Conservation (phyloP, 2,113 vertebrate genomes). For the Nyctibius bracteatus region DNA sequence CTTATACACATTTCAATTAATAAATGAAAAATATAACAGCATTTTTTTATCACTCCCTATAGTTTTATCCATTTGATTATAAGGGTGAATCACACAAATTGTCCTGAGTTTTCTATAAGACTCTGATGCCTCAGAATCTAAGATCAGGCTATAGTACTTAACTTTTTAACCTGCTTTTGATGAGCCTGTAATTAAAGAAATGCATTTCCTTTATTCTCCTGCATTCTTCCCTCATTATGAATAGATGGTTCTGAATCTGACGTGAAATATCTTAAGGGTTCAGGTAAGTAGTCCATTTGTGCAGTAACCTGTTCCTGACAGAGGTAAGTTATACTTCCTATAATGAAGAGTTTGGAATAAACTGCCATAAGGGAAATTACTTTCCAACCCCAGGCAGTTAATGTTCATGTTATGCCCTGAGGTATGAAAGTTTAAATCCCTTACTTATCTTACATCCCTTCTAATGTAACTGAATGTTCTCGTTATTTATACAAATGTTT, state of each 20-base stretch:
- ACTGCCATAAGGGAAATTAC: not conserved
- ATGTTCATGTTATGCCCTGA: not conserved
- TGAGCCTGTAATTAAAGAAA: conserved; percentile 54
- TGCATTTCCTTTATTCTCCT: conserved; percentile 34
- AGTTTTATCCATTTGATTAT: not conserved
- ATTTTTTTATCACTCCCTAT: not conserved
- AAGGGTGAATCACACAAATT: not conserved
- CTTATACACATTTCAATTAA: not conserved
- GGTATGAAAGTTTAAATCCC: not conserved
- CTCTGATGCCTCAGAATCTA: conserved; percentile 14
- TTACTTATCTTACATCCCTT: not conserved
- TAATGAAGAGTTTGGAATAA: conserved; percentile 11
- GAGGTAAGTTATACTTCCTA: not conserved
- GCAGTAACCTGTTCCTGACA: not conserved
- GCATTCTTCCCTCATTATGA: conserved; percentile 5
- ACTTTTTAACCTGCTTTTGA: conserved; percentile 56
- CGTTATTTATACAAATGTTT: not conserved
- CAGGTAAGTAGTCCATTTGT: not conserved
- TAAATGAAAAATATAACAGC: not conserved
- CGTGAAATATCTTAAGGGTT: not conserved
- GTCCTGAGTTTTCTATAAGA: not conserved
- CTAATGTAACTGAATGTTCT: not conserved
- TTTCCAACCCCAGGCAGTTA: not conserved
- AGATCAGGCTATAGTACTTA: not conserved
- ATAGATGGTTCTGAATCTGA: not conserved